These are phyloP conservation scores for Choristoneura fumiferana DNA, from an alignment of 1,140 invertebrate genomes.

Conservation along the genomic window DNA sequence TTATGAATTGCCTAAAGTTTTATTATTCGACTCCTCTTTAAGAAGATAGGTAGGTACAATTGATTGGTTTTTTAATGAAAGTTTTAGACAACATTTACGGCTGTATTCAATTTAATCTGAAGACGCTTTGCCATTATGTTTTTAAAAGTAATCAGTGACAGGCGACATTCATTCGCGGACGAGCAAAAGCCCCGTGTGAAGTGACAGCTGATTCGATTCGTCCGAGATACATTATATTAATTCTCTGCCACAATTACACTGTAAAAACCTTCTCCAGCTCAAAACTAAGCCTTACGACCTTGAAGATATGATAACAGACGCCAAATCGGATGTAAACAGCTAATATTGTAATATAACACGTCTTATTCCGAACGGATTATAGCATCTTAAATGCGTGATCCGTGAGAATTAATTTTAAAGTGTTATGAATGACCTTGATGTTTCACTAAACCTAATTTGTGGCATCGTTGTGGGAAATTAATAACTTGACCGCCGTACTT, in stretches of 20 bases:
- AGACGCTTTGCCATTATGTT: conserved; percentile 9
- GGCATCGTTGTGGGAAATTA: conserved; percentile 49
- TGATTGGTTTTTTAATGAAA: too few relatives aligned
- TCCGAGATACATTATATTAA: conserved; percentile 34
- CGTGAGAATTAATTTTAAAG: conserved; percentile 67
- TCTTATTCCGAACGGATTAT: conserved; percentile 52
- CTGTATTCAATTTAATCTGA: too few relatives aligned
- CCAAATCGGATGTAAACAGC: neutral
- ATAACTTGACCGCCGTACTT: neutral
- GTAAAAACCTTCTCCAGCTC: neutral
- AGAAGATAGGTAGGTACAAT: too few relatives aligned
- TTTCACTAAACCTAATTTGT: conserved; percentile 38
- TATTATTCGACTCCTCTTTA: too few relatives aligned
- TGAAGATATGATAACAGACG: conserved; percentile 24
- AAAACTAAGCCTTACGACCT: conserved; percentile 31
- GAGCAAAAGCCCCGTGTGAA: conserved; percentile 57
- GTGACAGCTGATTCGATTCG: conserved; percentile 62
- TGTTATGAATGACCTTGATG: conserved; percentile 50
- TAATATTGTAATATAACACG: conserved; percentile 42
- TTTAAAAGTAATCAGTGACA: conserved; percentile 32
- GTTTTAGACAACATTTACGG: too few relatives aligned
- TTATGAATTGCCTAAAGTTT: too few relatives aligned
- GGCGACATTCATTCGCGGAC: conserved; percentile 47
- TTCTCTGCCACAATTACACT: conserved; percentile 21
- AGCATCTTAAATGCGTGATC: conserved; percentile 51